These are phyloP conservation scores for Thysanoteuthis rhombus DNA, from an alignment of 2,888 invertebrate genomes.

Conservation along the genomic window DNA sequence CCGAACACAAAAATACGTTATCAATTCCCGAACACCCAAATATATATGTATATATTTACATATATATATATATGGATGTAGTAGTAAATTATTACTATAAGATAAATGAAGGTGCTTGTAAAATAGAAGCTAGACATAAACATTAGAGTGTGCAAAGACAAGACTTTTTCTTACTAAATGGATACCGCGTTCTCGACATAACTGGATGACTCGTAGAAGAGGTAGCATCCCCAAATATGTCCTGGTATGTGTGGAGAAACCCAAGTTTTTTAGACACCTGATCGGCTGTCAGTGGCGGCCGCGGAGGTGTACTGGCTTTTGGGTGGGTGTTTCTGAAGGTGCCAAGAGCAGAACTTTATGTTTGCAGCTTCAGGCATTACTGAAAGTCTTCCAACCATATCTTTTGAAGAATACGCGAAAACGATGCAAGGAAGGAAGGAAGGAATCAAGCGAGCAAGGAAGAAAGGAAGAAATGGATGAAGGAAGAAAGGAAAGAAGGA, in stretches of 20 bases:
- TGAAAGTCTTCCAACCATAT: too few species aligned
- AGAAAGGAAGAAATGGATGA: too few species aligned
- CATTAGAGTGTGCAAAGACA: not conserved
- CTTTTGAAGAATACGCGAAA: too few species aligned
- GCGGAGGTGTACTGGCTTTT: not conserved
- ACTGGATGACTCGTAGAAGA: not conserved
- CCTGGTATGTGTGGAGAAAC: not conserved
- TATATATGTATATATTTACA: not conserved
- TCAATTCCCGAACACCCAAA: too few species aligned
- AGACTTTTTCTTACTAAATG: not conserved
- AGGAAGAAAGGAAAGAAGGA: too few species aligned
- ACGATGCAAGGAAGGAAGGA: too few species aligned
- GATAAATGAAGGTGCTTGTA: not conserved
- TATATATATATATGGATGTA: not conserved
- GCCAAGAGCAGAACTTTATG: too few species aligned
- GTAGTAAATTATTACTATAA: too few species aligned
- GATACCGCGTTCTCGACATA: not conserved
- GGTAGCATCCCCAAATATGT: not conserved
- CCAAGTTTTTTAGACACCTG: not conserved
- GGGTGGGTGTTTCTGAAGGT: not conserved
- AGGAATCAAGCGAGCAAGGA: too few species aligned
- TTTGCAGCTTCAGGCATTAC: too few species aligned
- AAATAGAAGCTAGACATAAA: not conserved
- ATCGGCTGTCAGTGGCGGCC: not conserved
- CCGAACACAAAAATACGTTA: too few species aligned